Percentiles rank a stretch among this genome's conserved stretches.
These are phyloP conservation scores for Xenotilapia caudafasciata DNA, from an alignment of 2,113 vertebrate genomes.

Conservation along the genomic window DNA sequence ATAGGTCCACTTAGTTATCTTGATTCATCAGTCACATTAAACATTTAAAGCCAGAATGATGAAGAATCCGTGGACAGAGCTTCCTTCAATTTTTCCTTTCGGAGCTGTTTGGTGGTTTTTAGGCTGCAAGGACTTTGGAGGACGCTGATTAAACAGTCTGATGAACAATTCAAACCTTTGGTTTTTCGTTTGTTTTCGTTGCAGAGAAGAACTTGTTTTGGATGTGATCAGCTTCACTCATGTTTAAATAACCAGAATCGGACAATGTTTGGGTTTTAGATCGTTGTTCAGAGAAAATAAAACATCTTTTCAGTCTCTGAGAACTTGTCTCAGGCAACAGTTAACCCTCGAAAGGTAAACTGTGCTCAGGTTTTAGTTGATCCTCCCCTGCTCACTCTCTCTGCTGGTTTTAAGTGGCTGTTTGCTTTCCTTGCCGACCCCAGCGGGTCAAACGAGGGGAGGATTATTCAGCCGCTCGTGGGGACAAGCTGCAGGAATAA, in stretches of 20 bases:
- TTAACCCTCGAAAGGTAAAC: not conserved
- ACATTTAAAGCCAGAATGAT: not conserved
- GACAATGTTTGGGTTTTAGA: not conserved
- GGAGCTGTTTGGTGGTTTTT: not conserved
- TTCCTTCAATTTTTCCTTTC: not conserved
- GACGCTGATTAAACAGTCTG: not conserved
- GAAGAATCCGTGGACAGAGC: not conserved
- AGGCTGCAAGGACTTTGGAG: not conserved
- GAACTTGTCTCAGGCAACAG: not conserved
- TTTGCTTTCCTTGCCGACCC: not conserved
- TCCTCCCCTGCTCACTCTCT: not conserved
- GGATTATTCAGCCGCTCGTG: not conserved
- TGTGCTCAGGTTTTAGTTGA: not conserved
- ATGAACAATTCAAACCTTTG: not conserved
- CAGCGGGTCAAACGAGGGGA: not conserved
- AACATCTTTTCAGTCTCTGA: not conserved
- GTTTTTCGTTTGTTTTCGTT: accelerated
- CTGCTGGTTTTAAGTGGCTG: not conserved
- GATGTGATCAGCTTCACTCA: not conserved
- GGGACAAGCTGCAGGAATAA: not conserved
- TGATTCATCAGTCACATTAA: not conserved
- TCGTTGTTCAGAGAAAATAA: not conserved
- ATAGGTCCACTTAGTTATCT: not conserved
- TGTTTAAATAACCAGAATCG: not conserved
- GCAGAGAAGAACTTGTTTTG: not conserved